Percentiles rank a stretch among this genome's conserved stretches.
phyloP scores from a whole-genome alignment of 2,888 invertebrate genomes.

The Sabatieria punctata region DNA sequence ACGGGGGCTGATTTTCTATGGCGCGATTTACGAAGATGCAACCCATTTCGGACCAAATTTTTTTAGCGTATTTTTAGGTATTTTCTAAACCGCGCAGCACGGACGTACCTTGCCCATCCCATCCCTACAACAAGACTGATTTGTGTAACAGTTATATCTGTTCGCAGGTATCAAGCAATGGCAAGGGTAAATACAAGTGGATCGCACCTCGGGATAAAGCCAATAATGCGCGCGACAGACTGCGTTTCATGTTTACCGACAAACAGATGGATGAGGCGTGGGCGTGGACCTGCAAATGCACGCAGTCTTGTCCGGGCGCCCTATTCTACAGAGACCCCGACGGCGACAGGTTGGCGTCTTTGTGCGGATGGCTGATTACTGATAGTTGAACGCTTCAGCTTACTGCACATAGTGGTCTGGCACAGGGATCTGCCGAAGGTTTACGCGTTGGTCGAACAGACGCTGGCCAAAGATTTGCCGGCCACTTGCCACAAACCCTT shows the following conservation, averaged over 20 bases:
- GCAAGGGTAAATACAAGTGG: too few relatives aligned
- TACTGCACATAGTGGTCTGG: constrained; percentile 28
- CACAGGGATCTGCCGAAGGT: constrained; percentile 26
- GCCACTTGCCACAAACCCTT: constrained; percentile 16
- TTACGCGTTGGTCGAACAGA: constrained; percentile 27
- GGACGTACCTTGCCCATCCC: too few relatives aligned
- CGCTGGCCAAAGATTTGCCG: constrained; percentile 21
- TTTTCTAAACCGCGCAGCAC: too few relatives aligned
- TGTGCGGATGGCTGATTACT: background rate
- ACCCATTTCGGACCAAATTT: too few relatives aligned
- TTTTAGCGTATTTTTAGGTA: too few relatives aligned
- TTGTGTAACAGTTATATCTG: too few relatives aligned
- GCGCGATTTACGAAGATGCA: too few relatives aligned
- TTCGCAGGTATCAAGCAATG: too few relatives aligned
- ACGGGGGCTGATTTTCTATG: too few relatives aligned
- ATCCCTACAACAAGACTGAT: too few relatives aligned
- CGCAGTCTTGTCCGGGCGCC: constrained; percentile 17
- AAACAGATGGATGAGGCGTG: constrained; percentile 25
- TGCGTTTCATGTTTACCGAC: constrained; percentile 20
- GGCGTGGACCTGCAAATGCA: constrained; percentile 25
- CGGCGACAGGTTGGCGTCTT: constrained; percentile 17
- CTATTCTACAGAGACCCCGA: constrained; percentile 23
- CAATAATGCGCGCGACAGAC: constrained; percentile 22
- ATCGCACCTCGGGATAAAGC: too few relatives aligned
- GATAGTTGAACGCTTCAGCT: constrained; percentile 10